These are phyloP conservation scores for Margaritifera margaritifera DNA, from an alignment of 2,888 invertebrate genomes.

Conservation along the genomic window DNA sequence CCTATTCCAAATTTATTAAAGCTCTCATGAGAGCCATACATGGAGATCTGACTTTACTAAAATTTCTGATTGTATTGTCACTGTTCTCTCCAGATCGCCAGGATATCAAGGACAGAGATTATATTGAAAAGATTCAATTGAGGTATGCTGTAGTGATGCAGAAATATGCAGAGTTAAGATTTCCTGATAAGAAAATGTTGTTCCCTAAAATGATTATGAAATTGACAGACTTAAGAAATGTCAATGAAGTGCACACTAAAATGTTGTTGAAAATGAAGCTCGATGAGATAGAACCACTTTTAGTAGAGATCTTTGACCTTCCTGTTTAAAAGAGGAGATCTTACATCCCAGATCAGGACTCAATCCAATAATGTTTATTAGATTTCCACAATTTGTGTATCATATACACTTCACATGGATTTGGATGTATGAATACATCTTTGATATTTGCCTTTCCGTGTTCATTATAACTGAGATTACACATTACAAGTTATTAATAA, in stretches of 20 bases:
- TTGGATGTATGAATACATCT: no score
- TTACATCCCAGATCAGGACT: no score
- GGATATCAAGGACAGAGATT: slow-evolving; percentile 38
- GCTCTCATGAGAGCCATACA: slow-evolving; percentile 59
- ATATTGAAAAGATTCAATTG: slow-evolving; percentile 60
- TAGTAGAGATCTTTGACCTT: slow-evolving; percentile 95
- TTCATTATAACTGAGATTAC: no score
- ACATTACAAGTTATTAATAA: no score
- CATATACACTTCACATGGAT: no score
- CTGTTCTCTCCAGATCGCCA: slow-evolving; percentile 64
- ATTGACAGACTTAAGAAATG: slow-evolving; percentile 88
- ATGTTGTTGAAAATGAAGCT: slow-evolving; percentile 95
- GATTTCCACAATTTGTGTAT: no score
- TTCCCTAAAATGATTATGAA: slow-evolving; percentile 82
- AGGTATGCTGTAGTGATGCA: slow-evolving; percentile 60
- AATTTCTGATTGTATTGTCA: slow-evolving; percentile 65
- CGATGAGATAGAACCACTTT: slow-evolving; percentile 88
- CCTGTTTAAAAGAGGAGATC: slow-evolving; percentile 18
- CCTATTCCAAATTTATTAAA: slow-evolving; percentile 66
- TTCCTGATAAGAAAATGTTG: slow-evolving; percentile 57
- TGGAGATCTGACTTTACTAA: slow-evolving; percentile 62
- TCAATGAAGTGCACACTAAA: slow-evolving; percentile 91
- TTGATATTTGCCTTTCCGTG: no score
- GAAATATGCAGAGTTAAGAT: slow-evolving; percentile 53
- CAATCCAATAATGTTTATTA: no score